Evolutionary conservation across 1,140 invertebrate genomes (phyloP).

Genomic region (Thereuonema tuberculata): DNA sequence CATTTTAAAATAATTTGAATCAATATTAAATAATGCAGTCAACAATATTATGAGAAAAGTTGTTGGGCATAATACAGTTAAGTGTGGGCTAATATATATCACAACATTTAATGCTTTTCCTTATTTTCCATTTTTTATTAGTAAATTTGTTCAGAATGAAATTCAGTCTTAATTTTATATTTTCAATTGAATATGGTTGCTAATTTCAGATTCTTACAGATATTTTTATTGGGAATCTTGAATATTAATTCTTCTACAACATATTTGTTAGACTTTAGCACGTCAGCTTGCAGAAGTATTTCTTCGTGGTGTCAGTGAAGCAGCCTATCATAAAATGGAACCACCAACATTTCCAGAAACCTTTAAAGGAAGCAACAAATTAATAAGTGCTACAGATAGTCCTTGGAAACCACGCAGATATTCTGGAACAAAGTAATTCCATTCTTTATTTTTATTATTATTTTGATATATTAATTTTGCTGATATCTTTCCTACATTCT

Average conservation of each 20-base stretch:
- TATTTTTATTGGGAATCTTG: background rate
- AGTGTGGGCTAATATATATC: background rate
- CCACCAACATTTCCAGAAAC: slow-evolving; percentile 15
- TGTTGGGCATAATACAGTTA: background rate
- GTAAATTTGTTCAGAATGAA: no score
- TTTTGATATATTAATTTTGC: no score
- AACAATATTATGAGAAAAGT: no score
- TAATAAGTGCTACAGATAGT: slow-evolving; percentile 17
- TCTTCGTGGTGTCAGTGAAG: slow-evolving; percentile 56
- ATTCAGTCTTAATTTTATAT: no score
- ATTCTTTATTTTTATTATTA: no score
- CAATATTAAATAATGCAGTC: no score
- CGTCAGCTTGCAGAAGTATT: slow-evolving; percentile 80
- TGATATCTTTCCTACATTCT: no score
- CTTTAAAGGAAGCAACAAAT: slow-evolving; percentile 9
- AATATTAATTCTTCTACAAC: slow-evolving; percentile 1
- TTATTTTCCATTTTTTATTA: no score
- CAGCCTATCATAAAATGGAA: slow-evolving; percentile 46
- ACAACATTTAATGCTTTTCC: no score
- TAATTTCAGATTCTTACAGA: no score
- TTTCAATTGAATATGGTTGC: no score
- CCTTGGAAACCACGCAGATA: slow-evolving; percentile 81
- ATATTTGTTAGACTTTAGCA: slow-evolving; percentile 49
- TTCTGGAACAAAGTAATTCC: slow-evolving; percentile 39
- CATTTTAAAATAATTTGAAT: no score